Conservation (phyloP, 2,888 invertebrate genomes). For the Venustoraphidia nigricollis region DNA sequence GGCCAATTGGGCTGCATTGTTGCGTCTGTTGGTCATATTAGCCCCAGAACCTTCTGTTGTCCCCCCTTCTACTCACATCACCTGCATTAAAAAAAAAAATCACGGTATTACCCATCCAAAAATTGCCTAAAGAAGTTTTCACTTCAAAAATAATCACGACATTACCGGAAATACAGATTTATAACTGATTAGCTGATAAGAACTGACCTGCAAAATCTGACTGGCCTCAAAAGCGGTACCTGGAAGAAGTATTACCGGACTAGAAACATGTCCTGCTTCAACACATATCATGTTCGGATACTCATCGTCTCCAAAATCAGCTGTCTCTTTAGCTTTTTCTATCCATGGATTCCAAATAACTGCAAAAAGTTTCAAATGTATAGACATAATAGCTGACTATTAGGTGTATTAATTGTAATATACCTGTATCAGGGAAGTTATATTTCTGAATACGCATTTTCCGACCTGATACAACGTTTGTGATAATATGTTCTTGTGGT, state of each 20-base stretch:
- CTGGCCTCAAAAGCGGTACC: conserved; percentile 87
- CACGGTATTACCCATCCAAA: too few relatives aligned
- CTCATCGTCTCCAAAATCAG: conserved; percentile 93
- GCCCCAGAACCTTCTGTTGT: conserved; percentile 18
- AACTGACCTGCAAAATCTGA: conserved; percentile 64
- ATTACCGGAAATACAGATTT: neutral
- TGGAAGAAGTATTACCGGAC: conserved; percentile 73
- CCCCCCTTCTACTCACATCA: conserved; percentile 36
- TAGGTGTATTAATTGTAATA: conserved; percentile 8
- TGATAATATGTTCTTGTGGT: conserved; percentile 82
- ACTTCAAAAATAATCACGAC: neutral
- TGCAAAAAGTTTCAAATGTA: conserved; percentile 15
- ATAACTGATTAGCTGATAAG: neutral
- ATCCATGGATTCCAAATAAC: conserved; percentile 97
- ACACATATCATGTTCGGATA: conserved; percentile 95
- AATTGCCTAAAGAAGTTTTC: too few relatives aligned
- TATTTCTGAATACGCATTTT: conserved; percentile 89
- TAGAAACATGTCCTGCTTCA: conserved; percentile 81
- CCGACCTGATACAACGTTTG: conserved; percentile 79
- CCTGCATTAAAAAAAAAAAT: conserved; percentile 23
- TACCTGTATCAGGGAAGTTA: conserved; percentile 86
- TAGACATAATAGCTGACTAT: neutral
- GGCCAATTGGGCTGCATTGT: too few relatives aligned
- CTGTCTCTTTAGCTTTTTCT: conserved; percentile 81
- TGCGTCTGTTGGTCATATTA: too few relatives aligned